Conservation (phyloP, 2,797 vertebrate genomes). For the Mergus octosetaceus region DNA sequence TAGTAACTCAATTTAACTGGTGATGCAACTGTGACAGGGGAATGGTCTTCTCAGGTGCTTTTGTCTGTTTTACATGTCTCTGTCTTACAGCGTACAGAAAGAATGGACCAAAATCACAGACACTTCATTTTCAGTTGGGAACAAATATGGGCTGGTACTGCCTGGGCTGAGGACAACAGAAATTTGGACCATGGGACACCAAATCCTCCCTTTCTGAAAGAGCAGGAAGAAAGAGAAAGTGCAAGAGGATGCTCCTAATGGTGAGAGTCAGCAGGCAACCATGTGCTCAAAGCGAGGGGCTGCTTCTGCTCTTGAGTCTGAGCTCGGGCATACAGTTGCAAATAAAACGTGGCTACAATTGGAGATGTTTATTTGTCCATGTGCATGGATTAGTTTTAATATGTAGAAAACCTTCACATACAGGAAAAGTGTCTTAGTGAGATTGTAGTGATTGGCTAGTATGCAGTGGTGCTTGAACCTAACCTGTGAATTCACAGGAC, state of each 20-base stretch:
- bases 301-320: background rate
- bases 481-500: background rate
- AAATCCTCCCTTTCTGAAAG: background rate
- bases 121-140: background rate
- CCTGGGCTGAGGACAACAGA: background rate
- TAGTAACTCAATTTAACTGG: background rate
- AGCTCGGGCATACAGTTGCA: background rate
- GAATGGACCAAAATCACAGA: background rate
- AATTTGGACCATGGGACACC: background rate
- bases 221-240: background rate
- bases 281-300: background rate
- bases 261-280: background rate
- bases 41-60: background rate
- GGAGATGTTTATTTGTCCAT: background rate
- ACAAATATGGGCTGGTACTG: background rate
- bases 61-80: background rate
- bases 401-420: background rate
- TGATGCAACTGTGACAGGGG: background rate
- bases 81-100: background rate
- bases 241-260: background rate
- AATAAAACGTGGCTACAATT: background rate
- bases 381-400: background rate
- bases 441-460: rapidly evolving
- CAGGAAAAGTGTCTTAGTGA: background rate
- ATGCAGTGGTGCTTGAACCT: rapidly evolving